Base-by-base conservation (phyloP, 2,113 vertebrate species). In the Dipodomys ordii region DNA sequence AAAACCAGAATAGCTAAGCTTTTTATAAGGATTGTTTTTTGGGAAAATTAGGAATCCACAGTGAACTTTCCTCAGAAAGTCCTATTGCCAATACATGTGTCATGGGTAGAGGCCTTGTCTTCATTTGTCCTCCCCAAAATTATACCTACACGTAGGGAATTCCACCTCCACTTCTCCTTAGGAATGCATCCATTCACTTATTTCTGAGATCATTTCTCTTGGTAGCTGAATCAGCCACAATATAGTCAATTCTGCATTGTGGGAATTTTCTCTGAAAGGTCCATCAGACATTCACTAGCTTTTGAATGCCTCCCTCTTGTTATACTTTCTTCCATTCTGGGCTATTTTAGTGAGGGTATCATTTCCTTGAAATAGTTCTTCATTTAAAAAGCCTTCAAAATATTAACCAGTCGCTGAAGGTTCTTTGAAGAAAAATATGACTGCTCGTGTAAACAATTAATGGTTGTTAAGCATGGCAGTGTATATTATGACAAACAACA, bases 401-500 rank as follows among this genome's bases (percentile, higher is more conserved):
- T 97, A 98, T 97, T 97, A 98, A 97, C 97, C 98, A 98, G 97
- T 98, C 96, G 49, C 97, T 98, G 98, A 98, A 98, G 98, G 98
- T 98, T 98, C 98, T 98, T 98, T 98, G 97, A 98, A 98, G 97
- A 97, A 98, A 98, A 98, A 98, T 98, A 98, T 97, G 98, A 98
- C 98, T 98, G 98, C 97, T 98, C 98, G 88, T 98, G 98, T 98
- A 98, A 99, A 99, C 98, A 99, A 99, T 99, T 98, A 99, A 99
- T 99, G 99, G 98, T 98, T 98, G 99, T 98, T 99, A 99, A 99
- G 98, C 98, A 97, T 99, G 99, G 99, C 99, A 99, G 99, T 98
- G 98, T 98, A 99, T 99, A 99, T 99, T 98, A 99, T 99, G 99
- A 99, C 99, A 99, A 99, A 99, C 99, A 99, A 98, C 99, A 99